phyloP scores from a whole-genome alignment of 1,140 invertebrate genomes.

The Cydia pomonella region DNA sequence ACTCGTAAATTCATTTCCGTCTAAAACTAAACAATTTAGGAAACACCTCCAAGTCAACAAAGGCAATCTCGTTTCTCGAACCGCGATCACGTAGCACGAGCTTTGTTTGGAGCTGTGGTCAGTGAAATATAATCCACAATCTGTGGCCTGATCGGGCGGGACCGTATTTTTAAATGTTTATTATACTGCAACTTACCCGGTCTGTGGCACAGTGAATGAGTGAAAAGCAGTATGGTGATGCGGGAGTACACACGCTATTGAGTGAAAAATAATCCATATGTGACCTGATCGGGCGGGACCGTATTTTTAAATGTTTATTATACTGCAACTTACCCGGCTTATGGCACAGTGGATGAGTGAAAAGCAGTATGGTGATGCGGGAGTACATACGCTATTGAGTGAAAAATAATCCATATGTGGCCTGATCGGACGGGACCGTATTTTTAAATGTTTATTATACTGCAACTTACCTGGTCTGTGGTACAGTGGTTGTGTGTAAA shows the following conservation, averaged over 20 bases:
- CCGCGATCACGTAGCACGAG: neutral
- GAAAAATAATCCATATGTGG: constrained; percentile 57
- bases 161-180: constrained; percentile 68
- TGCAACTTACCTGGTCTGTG: constrained; percentile 52
- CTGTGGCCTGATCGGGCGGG: constrained; percentile 49
- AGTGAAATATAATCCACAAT: constrained; percentile 60
- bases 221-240: neutral
- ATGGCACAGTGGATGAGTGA: constrained; percentile 34
- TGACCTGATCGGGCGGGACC: constrained; percentile 50
- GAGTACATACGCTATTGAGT: no score
- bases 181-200: constrained; percentile 53
- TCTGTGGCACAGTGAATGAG: constrained; percentile 39
- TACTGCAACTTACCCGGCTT: constrained; percentile 53
- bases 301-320: constrained; percentile 67
- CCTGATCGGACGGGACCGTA: constrained; percentile 56
- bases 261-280: constrained; percentile 58
- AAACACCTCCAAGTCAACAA: neutral
- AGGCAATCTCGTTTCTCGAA: neutral
- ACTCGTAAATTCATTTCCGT: neutral
- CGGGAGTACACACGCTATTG: no score
- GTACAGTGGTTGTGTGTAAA: constrained; percentile 4
- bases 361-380: no score
- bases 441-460: constrained; percentile 64
- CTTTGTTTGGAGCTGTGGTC: constrained; percentile 36
- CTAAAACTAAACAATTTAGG: neutral